Conservation (phyloP, 2,888 invertebrate species). For the Frankliniella intonsa region DNA sequence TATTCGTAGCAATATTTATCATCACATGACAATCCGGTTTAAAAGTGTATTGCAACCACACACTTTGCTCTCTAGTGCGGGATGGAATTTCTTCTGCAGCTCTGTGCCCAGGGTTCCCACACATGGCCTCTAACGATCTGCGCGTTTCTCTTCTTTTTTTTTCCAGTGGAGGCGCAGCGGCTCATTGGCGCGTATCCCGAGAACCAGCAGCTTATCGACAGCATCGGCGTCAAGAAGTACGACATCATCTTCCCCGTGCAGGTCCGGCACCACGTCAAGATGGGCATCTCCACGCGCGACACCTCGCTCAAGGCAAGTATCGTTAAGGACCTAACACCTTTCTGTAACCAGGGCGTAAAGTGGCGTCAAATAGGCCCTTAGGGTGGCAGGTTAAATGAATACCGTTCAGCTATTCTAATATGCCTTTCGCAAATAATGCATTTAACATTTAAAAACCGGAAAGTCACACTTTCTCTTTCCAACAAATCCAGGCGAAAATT, state of each 20-base stretch:
- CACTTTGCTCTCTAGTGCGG: no score
- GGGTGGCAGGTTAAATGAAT: no score
- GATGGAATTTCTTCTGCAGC: no score
- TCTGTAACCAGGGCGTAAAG: background rate
- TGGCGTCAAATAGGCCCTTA: no score
- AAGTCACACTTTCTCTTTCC: no score
- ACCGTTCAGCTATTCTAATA: no score
- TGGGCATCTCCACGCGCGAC: conserved; percentile 91
- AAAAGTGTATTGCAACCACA: no score
- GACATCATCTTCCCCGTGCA: conserved; percentile 94
- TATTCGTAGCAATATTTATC: no score
- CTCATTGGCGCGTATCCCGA: conserved; percentile 84
- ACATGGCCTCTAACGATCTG: background rate
- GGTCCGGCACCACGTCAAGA: conserved; percentile 89
- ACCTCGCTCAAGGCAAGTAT: background rate
- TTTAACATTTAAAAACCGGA: no score
- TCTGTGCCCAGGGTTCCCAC: background rate
- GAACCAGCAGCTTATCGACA: conserved; percentile 86
- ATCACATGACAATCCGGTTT: no score
- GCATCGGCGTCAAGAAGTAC: conserved; percentile 87
- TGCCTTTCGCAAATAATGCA: no score
- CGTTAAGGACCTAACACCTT: background rate
- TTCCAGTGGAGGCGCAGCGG: conserved; percentile 83
- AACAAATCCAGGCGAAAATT: no score
- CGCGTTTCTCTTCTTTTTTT: conserved; percentile 38